Base-by-base conservation (phyloP, 2,113 vertebrate species). In the Gopherus evgoodei region DNA sequence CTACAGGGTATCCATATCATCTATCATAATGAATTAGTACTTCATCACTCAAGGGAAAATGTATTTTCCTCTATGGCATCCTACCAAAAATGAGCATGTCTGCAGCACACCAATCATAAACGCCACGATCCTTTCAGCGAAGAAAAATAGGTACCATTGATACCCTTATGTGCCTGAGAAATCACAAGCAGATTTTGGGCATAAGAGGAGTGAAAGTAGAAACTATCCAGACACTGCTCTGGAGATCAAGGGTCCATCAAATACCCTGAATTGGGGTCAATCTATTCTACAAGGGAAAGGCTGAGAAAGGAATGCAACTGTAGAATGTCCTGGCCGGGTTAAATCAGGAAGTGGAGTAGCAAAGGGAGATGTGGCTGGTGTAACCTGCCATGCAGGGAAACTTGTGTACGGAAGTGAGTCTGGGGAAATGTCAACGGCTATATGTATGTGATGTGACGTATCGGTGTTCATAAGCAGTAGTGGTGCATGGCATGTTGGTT, bases 381-480 rank as follows among this genome's bases (percentile, higher is more conserved):
- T 19, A 53, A 2, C 2, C n/a, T 11, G 35, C 56, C 3, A 27
- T 4, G 24, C 6, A 2, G 42, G 22, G 44, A 78, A 78, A 25
- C 42, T 78, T 11, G 12, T 13, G 24, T 47, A 47, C 5, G 6
- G 44, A 78, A 27, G 75, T 4, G 75, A 78, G 44, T 38, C 53
- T 38, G 16, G 14, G 54, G 81, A 59, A 42, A 29, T 59, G 27
- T 31, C 54, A 19, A 22, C 4, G 35, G 75, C 10, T 49, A 11
- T 65, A 69, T 29, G 10, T 47, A n/a, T 59, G 81, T 19, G 3
- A 19, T 25, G 80, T 35, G 19, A 22, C 49, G n/a, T 2, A 11
- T 0, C 0, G 27, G 24, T 9, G 2, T 3, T 0, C 8, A 0
- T 0, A 2, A 27, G 44, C 75, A 47, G 8, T 47, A 17, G 49